Base-by-base conservation (phyloP, 2,888 invertebrate genomes). In the Pasiphila rectangulata region DNA sequence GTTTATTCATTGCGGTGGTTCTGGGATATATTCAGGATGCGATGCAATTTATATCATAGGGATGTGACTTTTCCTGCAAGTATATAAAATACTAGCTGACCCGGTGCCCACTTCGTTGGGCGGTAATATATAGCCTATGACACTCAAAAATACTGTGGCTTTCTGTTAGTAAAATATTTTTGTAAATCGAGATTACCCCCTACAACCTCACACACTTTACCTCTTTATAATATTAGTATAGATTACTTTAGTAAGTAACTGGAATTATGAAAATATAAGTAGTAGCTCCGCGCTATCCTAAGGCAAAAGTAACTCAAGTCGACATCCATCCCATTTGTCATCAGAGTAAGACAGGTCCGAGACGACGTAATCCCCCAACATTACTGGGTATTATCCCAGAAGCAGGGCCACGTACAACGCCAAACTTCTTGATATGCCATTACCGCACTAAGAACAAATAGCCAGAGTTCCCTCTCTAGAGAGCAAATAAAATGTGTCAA, bases 281-380 rank as follows among this genome's bases (percentile, higher is more conserved):
- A n/a, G n/a, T n/a, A n/a, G n/a, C n/a, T n/a, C n/a, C n/a, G n/a
- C n/a, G n/a, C 32, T 32, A 30, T 10, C 25, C 67, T 61, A 57
- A 46, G 51, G 55, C 57, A 60, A 55, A 68, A 72, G 71, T 71
- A 66, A 65, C 59, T 57, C 47, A 43, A 59, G 56, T 54, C 57
- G 64, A 71, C 70, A 57, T 69, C 63, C n/a, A 63, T 60, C 64
- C 63, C 74, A 77, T 79, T 79, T 75, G 72, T 81, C 75, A 76
- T 73, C 63, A 67, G 63, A 58, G 54, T 62, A 61, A 50, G 61
- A 59, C 52, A 62, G 54, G 55, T 60, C 63, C 52, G 62, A 62
- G 64, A 64, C 59, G 52, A 57, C 63, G 63, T 81, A 79, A 82
- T 77, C 77, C 74, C n/a, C 36, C 59, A 61, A 74, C 75, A 75